Base-by-base conservation (phyloP, 2,797 vertebrate species). In the Muscicapa comitata region DNA sequence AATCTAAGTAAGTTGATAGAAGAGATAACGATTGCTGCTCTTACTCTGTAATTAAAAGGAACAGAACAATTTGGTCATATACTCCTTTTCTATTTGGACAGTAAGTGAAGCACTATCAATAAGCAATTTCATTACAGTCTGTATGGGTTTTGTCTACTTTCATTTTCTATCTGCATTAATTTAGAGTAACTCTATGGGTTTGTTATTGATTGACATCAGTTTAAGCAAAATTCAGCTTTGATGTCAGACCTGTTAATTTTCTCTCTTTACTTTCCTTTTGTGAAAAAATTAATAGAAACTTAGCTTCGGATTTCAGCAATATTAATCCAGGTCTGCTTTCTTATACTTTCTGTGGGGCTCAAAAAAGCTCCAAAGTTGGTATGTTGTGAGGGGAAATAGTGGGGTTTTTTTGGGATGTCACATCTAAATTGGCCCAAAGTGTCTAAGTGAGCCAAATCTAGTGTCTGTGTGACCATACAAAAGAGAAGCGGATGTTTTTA, bases 11-110 rank as follows among this genome's bases (percentile, higher is more conserved):
- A 90, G 79, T 8, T 94, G 91, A 88, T 93, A 91, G 93, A 88
- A 84, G 73, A 93, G 91, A 88, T 91, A 94, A 91, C 1, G 10
- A 80, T 73, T 91, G 94, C 79, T 93, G 71, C 76, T 84, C 79
- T 95, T 94, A 86, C 19, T 4, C 37, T 78, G 83, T 92, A 96
- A 96, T 96, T 96, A 96, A 95, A 95, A 94, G 85, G 76, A 86
- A 66, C 84, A 88, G 76, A 94, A 71, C 62, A 75, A 57, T 91
- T 90, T 7, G 17, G 48, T 83, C 58, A 47, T 71, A 59, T 68
- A 74, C 42, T 77, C 51, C 1, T 31, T 72, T 92, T 94, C 93
- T 95, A 81, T 91, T 94, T 88, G 66, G 85, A 86, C 62, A 91
- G 57, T 95, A 95, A 93, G 73, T 55, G 79, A 94, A 95, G 71